phyloP scores from a whole-genome alignment of 2,797 vertebrate species.

The Huso huso region DNA sequence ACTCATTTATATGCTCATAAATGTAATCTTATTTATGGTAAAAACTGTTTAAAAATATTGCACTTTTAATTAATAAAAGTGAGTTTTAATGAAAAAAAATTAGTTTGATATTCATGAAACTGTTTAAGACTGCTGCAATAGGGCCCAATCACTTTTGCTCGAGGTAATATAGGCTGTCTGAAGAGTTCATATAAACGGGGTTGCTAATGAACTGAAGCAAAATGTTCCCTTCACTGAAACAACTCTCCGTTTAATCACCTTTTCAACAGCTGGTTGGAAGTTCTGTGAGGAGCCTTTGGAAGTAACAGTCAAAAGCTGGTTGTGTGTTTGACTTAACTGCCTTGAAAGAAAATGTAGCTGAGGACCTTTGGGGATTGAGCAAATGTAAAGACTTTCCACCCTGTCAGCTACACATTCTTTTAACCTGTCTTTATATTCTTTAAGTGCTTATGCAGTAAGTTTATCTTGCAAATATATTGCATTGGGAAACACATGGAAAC shows the following conservation, averaged over 20 bases:
- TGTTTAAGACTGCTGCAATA: too few species aligned
- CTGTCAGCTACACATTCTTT: slow-evolving; percentile 18
- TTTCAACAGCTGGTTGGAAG: slow-evolving; percentile 42
- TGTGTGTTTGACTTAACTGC: slow-evolving; percentile 27
- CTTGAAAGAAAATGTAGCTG: slow-evolving; percentile 30
- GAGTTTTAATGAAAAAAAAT: too few species aligned
- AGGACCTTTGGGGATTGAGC: slow-evolving; percentile 20
- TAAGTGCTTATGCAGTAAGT: too few species aligned
- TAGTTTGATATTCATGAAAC: too few species aligned
- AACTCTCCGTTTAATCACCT: slow-evolving; percentile 44
- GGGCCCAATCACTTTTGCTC: too few species aligned
- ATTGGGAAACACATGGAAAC: too few species aligned
- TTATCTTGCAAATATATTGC: too few species aligned
- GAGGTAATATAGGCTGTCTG: slow-evolving; percentile 10
- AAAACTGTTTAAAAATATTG: too few species aligned
- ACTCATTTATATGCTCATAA: too few species aligned
- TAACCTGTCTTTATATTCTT: slow-evolving; percentile 18
- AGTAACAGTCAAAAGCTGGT: slow-evolving; percentile 32
- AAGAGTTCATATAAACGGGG: slow-evolving; percentile 39
- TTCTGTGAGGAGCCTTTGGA: slow-evolving; percentile 24
- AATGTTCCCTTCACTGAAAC: slow-evolving; percentile 26
- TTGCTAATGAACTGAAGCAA: slow-evolving; percentile 44
- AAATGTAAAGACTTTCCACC: slow-evolving; percentile 27
- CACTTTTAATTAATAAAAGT: too few species aligned
- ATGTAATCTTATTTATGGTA: too few species aligned